Evolutionary conservation across 2,888 invertebrate species (phyloP), one percentile per base, ranked within the genome.

Genomic region (Lordiphosa andalusiaca): DNA sequence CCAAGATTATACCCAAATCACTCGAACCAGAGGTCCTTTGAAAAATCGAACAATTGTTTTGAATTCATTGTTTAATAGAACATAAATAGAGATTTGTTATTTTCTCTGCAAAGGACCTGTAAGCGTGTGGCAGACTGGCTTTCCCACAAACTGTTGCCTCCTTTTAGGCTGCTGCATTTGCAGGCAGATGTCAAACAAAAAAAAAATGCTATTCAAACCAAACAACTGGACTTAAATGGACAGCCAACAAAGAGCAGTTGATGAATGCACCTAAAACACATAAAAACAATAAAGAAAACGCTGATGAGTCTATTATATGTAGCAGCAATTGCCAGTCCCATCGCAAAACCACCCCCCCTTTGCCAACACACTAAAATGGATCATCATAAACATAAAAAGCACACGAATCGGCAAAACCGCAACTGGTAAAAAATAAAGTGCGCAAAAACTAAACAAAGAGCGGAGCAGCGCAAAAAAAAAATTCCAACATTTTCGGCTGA

Each of bases 391-490:
- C 50, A 53, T 53, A 57, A 63, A 60, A 57, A 60, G n/a, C 33
- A 30, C 36, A 37, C 21, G 16, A 25, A 25, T 44, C 61, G 54
- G 73, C 40, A 67, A 69, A 71, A 71, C 72, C 75, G 69, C 82
- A 84, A 62, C 71, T 80, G 84, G 66, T 78, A 75, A 80, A 84
- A 78, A 80, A 75, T 77, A 71, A 82, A 73, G 67, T 65, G 64
- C 64, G 65, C 61, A 76, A 68, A 71, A 67, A 70, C 60, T 47
- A 42, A 66, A 58, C 59, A 38, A 47, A 49, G 50, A 60, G 65
- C 57, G 53, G 33, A 40, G 73, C 78, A 40, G 73, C 78, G 41
- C 5, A 23, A 10, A 30, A 30, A 53, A 80, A 83, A 75, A 80
- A 72, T 72, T 71, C 62, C 76, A 74, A 68, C 64, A 65, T 72